These are phyloP conservation scores for Scytalopus superciliaris DNA, from an alignment of 2,113 vertebrate genomes.

Conservation along the genomic window DNA sequence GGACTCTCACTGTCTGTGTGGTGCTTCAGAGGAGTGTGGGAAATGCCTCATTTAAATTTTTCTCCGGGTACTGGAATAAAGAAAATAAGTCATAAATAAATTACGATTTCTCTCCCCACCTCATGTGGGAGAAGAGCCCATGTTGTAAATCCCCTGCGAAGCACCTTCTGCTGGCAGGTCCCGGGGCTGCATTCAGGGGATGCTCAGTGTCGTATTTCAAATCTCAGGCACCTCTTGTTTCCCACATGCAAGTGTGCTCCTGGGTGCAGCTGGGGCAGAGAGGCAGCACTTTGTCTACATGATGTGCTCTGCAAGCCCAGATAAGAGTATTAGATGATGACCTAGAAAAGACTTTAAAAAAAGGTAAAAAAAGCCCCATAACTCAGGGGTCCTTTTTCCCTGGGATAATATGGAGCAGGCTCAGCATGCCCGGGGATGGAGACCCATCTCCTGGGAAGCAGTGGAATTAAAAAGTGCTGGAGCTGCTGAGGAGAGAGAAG, in stretches of 20 bases:
- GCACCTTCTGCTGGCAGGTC: not conserved
- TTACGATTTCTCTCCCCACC: not conserved
- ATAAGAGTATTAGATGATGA: not conserved
- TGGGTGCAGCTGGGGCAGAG: not conserved
- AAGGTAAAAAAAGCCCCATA: not conserved
- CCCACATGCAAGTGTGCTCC: not conserved
- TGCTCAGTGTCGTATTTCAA: not conserved
- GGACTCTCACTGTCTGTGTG: not conserved
- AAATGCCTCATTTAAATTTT: conserved; percentile 32
- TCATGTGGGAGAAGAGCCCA: not conserved
- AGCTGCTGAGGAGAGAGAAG: not conserved
- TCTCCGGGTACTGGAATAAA: not conserved
- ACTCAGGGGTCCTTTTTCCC: not conserved
- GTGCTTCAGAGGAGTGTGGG: not conserved
- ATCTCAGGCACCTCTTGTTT: not conserved
- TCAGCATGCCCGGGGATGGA: not conserved
- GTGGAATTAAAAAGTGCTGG: not conserved
- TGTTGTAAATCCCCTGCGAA: conserved; percentile 36
- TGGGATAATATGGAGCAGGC: not conserved
- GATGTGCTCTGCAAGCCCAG: not conserved
- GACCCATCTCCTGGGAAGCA: not conserved
- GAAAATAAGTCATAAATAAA: conserved; percentile 58
- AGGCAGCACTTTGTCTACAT: not conserved
- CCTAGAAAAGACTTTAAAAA: not conserved
- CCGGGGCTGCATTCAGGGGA: not conserved